Evolutionary conservation across 2,113 vertebrate genomes (phyloP), one percentile per base, ranked within the genome.

Genomic region (Phalacrocorax aristotelis): DNA sequence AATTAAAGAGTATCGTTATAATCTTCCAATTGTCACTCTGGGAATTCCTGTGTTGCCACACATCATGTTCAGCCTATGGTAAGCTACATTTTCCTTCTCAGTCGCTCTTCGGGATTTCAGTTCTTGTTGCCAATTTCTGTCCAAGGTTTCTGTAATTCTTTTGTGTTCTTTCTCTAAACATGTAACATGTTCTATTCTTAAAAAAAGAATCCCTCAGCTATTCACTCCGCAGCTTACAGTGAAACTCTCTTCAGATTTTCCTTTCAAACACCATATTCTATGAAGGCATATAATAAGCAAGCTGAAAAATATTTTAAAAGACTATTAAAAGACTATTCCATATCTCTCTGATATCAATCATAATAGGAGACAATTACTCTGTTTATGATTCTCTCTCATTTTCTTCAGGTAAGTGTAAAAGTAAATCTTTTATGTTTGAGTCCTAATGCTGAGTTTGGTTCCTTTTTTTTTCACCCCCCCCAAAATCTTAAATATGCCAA

Each of bases 11-110:
- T 96, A 83, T 96, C 22, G 25, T 86, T 95, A 92, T 91, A 96
- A 93, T 97, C 94, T 97, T 97, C 84, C 96, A 85, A 68, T 94
- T 97, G 97, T 96, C 96, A 95, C 97, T 95, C 94, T 88, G 82
- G 94, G 82, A 96, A 85, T 96, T 96, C 95, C 80, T 97, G 76
- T 97, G 95, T 97, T 98, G 95, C 69, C 91, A 97, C 93, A 98
- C 87, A 83, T 96, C 97, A 89, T 93, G 96, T 92, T 94, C 93
- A 80, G 78, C 3, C 5, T 79, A 48, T 34, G 64, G 66, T 89
- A 62, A 64, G 65, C 68, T 96, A 44, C 88, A 58, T 95, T 97
- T 97, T 94, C 71, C 65, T 94, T 91, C 93, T 92, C 87, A 82
- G 93, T 26, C 2, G 2, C 81, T 86, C 70, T 92, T 94, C 38